Conservation (phyloP, 1,140 invertebrate species). For the Steinernema feltiae region DNA sequence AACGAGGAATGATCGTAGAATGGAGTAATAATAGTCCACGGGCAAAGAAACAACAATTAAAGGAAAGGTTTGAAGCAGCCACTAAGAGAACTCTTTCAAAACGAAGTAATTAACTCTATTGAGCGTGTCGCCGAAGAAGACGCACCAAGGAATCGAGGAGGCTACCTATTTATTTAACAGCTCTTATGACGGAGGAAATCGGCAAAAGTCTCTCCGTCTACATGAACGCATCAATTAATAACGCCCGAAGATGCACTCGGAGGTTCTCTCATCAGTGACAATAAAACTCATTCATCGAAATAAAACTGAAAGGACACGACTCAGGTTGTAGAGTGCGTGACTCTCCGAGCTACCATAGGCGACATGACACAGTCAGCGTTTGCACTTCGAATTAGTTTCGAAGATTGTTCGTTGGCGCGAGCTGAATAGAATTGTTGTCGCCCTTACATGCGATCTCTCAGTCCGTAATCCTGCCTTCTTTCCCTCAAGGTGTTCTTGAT, state of each 20-base stretch:
- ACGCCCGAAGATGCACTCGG: not conserved
- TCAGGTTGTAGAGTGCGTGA: not conserved
- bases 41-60: conserved; percentile 3
- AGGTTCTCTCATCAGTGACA: too few species aligned
- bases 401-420: not conserved
- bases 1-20: not conserved
- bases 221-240: conserved; percentile 5
- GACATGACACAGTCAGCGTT: not conserved
- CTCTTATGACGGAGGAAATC: not conserved
- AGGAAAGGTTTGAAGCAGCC: not conserved
- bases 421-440: not conserved
- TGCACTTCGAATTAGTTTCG: not conserved
- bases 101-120: not conserved
- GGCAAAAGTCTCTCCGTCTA: conserved; percentile 4
- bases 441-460: not conserved
- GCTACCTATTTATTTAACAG: conserved; percentile 12
- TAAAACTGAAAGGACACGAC: too few species aligned
- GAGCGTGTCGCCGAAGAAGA: not conserved
- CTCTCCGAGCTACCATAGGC: not conserved
- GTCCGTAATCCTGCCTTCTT: not conserved
- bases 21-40: not conserved
- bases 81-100: not conserved
- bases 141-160: not conserved
- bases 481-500: conserved; percentile 6
- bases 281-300: too few species aligned